A percentile compares a stretch with the other conserved stretches of the same genome.
Evolutionary conservation across 2,888 invertebrate species (phyloP).

Genomic region (Cerceris ruficornis): DNA sequence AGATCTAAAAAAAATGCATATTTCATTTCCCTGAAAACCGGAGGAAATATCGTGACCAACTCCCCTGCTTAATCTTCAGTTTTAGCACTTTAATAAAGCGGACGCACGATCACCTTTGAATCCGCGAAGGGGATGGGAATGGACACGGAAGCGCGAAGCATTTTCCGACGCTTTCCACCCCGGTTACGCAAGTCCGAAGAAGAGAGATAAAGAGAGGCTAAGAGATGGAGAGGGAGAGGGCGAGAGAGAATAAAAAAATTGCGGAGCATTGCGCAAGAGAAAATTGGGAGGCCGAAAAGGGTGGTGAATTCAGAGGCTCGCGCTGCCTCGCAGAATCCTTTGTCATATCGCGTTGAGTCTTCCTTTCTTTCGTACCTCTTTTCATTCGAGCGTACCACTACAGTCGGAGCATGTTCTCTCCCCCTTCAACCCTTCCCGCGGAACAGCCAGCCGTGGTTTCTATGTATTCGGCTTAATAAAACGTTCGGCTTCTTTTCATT

Average conservation of each 20-base stretch:
- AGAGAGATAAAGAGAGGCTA: slow-evolving; percentile 10
- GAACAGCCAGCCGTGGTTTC: slow-evolving; percentile 48
- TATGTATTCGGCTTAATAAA: slow-evolving; percentile 62
- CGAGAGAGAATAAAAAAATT: slow-evolving; percentile 19
- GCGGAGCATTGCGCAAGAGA: slow-evolving; percentile 14
- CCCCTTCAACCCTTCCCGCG: slow-evolving; percentile 2
- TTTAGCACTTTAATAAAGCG: slow-evolving; percentile 56
- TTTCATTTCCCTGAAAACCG: background rate
- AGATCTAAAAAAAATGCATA: background rate
- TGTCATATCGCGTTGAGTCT: slow-evolving; percentile 62
- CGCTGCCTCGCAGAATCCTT: slow-evolving; percentile 50
- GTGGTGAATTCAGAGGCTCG: slow-evolving; percentile 57
- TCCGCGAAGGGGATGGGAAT: slow-evolving; percentile 18
- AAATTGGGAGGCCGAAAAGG: slow-evolving; percentile 16
- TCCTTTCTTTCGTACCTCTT: slow-evolving; percentile 57
- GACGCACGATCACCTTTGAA: slow-evolving; percentile 53
- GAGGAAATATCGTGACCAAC: slow-evolving; percentile 8
- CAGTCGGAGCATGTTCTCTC: slow-evolving; percentile 9
- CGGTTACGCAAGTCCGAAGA: slow-evolving; percentile 28
- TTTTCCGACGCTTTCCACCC: slow-evolving; percentile 54
- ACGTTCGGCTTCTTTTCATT: slow-evolving; percentile 46
- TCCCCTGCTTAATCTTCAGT: slow-evolving; percentile 13
- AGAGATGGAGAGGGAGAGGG: slow-evolving; percentile 1
- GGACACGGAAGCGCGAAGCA: slow-evolving; percentile 33
- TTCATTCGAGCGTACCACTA: slow-evolving; percentile 36